A percentile compares a stretch with the other conserved stretches of the same genome.
phyloP scores from a whole-genome alignment of 1,140 invertebrate species.

The Apis cerana region DNA sequence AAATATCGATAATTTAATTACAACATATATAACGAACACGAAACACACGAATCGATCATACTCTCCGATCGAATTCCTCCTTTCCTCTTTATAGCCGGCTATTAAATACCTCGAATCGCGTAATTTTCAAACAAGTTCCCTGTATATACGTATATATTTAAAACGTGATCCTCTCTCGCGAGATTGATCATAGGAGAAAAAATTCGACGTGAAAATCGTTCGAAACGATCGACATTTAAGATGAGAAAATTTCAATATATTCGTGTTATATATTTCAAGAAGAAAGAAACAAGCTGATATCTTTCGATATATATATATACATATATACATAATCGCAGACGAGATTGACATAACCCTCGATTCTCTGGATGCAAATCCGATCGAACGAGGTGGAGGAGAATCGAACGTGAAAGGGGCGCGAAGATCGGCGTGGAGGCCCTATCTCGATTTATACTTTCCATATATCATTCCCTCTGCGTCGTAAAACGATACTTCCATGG shows the following conservation, averaged over 20 bases:
- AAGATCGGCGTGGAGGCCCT: constrained; percentile 31
- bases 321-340: constrained; percentile 4
- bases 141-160: not conserved
- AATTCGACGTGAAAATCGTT: too few relatives aligned
- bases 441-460: constrained; percentile 66
- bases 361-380: constrained; percentile 35
- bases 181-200: too few relatives aligned
- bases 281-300: too few relatives aligned
- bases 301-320: too few relatives aligned
- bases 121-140: too few relatives aligned
- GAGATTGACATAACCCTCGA: constrained; percentile 38
- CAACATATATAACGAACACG: constrained; percentile 15
- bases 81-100: constrained; percentile 10
- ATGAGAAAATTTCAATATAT: too few relatives aligned
- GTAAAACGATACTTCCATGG: constrained; percentile 58
- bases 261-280: too few relatives aligned
- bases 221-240: not conserved
- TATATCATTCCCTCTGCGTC: constrained; percentile 56
- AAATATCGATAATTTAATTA: constrained; percentile 65
- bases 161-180: not conserved
- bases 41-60: constrained; percentile 19
- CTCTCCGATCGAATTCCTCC: constrained; percentile 17
- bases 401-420: constrained; percentile 31
- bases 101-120: not conserved
- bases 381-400: constrained; percentile 27